Conservation (phyloP, 1,140 invertebrate genomes). For the Triops longicaudatus region DNA sequence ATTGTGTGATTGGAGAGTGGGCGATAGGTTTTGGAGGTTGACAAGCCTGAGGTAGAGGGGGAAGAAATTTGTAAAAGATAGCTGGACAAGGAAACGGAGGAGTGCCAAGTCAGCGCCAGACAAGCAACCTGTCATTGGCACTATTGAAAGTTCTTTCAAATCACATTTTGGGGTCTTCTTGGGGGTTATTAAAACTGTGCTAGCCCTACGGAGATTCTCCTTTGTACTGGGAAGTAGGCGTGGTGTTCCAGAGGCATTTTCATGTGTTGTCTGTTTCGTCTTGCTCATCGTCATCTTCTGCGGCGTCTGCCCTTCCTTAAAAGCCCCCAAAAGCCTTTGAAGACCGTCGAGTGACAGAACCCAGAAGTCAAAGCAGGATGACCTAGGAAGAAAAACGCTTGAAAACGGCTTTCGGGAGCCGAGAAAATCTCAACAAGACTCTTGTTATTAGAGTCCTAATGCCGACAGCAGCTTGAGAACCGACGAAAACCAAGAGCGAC, state of each 20-base stretch:
- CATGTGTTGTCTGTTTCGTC: neutral
- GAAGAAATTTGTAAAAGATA: neutral
- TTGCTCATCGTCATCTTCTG: neutral
- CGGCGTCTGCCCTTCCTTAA: neutral
- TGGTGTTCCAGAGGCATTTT: neutral
- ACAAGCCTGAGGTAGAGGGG: neutral
- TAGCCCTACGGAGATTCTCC: neutral
- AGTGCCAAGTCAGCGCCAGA: neutral
- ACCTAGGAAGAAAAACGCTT: neutral
- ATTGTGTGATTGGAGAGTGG: neutral
- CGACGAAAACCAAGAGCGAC: neutral
- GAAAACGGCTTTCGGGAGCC: neutral
- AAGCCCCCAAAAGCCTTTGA: neutral
- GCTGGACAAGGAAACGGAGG: neutral
- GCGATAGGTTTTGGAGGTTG: too few species aligned
- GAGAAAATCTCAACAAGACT: neutral
- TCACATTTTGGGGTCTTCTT: neutral
- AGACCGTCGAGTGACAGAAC: neutral
- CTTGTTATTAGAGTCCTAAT: neutral
- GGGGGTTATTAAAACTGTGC: neutral
- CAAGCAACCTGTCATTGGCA: slow-evolving; percentile 11
- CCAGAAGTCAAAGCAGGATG: neutral
- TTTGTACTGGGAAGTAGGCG: neutral
- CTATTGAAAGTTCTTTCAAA: neutral
- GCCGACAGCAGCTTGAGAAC: neutral